phyloP scores from a whole-genome alignment of 2,797 vertebrate species.

The Luscinia luscinia region DNA sequence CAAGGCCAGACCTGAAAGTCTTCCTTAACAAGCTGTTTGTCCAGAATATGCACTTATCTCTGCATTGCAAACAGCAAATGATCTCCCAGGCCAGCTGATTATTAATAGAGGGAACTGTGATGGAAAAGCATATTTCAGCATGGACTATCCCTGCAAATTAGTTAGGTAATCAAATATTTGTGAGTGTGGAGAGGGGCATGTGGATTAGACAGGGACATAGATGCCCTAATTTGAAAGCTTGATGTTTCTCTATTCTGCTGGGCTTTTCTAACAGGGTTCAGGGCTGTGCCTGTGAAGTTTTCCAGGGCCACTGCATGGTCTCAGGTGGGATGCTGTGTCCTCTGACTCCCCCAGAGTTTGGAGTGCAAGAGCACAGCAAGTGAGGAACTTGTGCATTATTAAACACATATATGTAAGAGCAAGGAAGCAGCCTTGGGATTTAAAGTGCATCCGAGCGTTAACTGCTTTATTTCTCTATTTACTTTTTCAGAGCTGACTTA shows the following conservation, averaged over 20 bases:
- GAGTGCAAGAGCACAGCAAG: background rate
- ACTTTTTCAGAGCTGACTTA: slow-evolving; percentile 19
- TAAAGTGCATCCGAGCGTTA: background rate
- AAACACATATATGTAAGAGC: background rate
- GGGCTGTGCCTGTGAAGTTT: background rate
- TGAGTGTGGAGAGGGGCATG: background rate
- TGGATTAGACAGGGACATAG: background rate
- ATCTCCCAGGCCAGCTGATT: slow-evolving; percentile 41
- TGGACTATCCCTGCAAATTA: slow-evolving; percentile 37
- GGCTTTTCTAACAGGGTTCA: background rate
- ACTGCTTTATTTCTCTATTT: slow-evolving; percentile 26
- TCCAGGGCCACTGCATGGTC: background rate
- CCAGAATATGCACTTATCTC: slow-evolving; percentile 49
- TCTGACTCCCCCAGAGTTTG: background rate
- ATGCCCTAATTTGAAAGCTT: slow-evolving; percentile 23
- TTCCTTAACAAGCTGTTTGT: slow-evolving; percentile 72
- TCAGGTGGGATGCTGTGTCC: background rate
- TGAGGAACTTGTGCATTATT: background rate
- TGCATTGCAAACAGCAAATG: slow-evolving; percentile 49
- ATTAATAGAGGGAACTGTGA: slow-evolving; percentile 35
- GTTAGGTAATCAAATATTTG: slow-evolving; percentile 53
- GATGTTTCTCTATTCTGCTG: background rate
- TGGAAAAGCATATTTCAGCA: background rate
- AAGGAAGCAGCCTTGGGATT: background rate
- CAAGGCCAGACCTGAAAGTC: slow-evolving; percentile 60